Conservation (phyloP, 2,797 vertebrate genomes). For the Acrossocheilus wenchowensis region DNA sequence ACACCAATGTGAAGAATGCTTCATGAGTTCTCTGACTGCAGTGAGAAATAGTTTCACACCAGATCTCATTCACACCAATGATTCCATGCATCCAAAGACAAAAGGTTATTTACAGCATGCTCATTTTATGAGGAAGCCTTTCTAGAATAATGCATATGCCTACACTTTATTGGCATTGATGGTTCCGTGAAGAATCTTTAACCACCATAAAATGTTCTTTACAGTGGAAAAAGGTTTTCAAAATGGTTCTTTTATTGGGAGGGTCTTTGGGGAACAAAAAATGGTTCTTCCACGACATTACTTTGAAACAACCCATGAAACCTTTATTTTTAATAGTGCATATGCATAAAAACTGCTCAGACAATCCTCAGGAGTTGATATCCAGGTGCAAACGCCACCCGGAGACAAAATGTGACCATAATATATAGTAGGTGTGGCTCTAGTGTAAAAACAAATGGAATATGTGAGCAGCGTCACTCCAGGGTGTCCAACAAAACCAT, state of each 20-base stretch:
- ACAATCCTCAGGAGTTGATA: neutral
- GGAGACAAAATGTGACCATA: neutral
- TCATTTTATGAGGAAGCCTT: neutral
- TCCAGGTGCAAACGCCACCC: neutral
- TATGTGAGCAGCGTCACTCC: conserved; percentile 12
- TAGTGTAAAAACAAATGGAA: conserved; percentile 16
- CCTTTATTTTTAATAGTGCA: neutral
- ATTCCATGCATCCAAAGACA: neutral
- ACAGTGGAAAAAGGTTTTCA: neutral
- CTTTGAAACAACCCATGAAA: neutral
- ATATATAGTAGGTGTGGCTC: conserved; percentile 26
- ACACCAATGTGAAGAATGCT: neutral
- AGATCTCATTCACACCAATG: conserved; percentile 8
- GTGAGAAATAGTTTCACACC: neutral
- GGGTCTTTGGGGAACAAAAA: conserved; percentile 15
- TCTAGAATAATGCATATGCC: neutral
- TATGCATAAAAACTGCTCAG: neutral
- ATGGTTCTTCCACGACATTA: neutral
- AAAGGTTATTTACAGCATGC: neutral
- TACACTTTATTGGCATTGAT: neutral
- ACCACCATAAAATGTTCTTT: neutral
- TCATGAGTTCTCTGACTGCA: neutral
- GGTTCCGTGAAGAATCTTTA: neutral
- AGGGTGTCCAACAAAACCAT: conserved; percentile 45
- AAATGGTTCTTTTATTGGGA: neutral